phyloP scores from a whole-genome alignment of 23 tunicate genomes.

The Botrylloides violaceus region DNA sequence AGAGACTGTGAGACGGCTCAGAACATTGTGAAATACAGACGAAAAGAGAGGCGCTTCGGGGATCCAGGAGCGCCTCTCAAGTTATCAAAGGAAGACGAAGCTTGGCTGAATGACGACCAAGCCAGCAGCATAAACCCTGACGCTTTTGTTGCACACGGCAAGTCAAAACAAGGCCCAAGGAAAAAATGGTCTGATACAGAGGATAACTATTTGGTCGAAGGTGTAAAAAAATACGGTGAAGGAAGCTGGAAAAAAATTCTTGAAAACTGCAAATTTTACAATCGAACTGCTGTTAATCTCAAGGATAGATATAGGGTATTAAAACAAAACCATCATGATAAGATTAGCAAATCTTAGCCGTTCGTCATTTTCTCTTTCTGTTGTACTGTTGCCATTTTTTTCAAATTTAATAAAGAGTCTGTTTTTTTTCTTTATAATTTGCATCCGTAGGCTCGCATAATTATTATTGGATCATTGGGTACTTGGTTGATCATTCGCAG shows the following conservation, averaged over 20 bases:
- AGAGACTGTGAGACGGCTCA: no score
- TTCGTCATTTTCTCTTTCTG: no score
- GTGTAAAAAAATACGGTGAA: slow-evolving; percentile 5
- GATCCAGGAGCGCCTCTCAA: not conserved
- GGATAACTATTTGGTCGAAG: slow-evolving; percentile 13
- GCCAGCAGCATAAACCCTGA: not conserved
- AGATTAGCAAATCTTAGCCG: no score
- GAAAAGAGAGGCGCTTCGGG: not conserved
- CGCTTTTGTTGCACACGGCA: not conserved
- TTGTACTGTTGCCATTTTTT: no score
- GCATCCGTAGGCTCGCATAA: no score
- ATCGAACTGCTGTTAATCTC: slow-evolving; percentile 15
- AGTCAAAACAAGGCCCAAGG: not conserved
- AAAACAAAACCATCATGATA: not conserved
- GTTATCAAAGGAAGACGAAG: slow-evolving; percentile 4
- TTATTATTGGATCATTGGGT: no score
- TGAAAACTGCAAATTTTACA: not conserved
- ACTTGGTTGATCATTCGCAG: no score
- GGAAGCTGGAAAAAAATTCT: slow-evolving; percentile 17
- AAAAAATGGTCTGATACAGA: slow-evolving; percentile 1
- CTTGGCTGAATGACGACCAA: not conserved
- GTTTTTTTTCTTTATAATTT: no score
- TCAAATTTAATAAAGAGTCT: no score
- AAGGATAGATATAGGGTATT: slow-evolving; percentile 16
- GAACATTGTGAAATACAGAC: not conserved